Evolutionary conservation across 2,797 vertebrate species (phyloP), one percentile per base, ranked within the genome.

Genomic region (Aeoliscus strigatus): DNA sequence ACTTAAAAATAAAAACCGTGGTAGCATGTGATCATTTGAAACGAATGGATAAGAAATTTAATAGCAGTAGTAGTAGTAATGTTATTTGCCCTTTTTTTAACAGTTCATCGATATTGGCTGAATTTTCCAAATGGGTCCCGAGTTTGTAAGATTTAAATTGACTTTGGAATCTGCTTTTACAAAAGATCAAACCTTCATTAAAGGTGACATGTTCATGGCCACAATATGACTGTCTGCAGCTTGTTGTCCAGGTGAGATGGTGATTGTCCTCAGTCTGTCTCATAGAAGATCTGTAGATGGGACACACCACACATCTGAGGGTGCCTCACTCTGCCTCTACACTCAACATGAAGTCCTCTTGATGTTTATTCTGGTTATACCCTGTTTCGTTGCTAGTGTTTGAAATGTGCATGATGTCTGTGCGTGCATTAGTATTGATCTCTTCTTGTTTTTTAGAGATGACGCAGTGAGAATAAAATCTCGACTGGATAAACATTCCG

Each of bases 401-500:
- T 16, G 14, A 16, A 38, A 25, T 14, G 2, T 12, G 35, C 27
- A 14, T 37, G 24, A 34, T 3, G 9, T 17, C 14, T 14, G 21
- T 17, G 29, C 33, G 33, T 14, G 33, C 8, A 0, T 25, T 53
- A 9, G 1, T 30, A 31, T 15, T 35, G 24, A 60, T 27, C 32
- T 23, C 9, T 8, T n/a, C 24, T 34, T 30, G 8, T 39, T 41
- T 35, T 47, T 36, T 7, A 27, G 4, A 30, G 33, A 6, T 6
- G 21, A 26, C 23, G 5, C 27, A 29, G 16, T 51, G 25, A 46
- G 47, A 27, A 33, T 28, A 31, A 60, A 49, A 16, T 8, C 14
- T 33, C 3, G 10, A 23, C 39, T 32, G 57, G 58, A 75, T 70
- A 60, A 61, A 64, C 47, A 75, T 70, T 68, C 64, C 58, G 47